Conservation (phyloP, 2,797 vertebrate species). For the Sternotherus odoratus region DNA sequence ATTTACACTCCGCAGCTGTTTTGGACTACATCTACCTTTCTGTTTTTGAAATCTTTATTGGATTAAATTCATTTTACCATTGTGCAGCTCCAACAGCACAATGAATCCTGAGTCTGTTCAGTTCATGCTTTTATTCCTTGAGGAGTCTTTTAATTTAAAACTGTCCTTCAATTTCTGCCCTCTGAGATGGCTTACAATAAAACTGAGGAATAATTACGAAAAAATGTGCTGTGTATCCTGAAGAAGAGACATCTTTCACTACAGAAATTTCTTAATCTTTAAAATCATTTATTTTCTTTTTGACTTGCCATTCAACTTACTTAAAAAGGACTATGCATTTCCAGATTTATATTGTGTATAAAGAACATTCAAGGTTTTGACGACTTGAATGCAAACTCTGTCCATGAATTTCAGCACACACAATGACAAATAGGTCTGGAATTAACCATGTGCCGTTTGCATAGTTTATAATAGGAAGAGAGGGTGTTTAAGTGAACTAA, state of each 20-base stretch:
- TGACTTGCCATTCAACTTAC: neutral
- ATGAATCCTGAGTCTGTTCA: neutral
- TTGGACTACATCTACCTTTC: neutral
- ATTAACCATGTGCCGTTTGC: neutral
- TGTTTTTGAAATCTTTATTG: neutral
- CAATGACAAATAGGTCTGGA: neutral
- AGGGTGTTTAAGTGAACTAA: neutral
- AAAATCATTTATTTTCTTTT: slow-evolving; percentile 19
- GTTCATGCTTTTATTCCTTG: neutral
- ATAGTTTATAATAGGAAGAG: neutral
- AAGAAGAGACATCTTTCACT: neutral
- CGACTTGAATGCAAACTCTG: slow-evolving; percentile 15
- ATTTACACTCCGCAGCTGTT: neutral
- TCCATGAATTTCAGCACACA: neutral
- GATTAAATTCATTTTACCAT: neutral
- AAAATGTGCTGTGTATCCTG: neutral
- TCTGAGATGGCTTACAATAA: neutral
- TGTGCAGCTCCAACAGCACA: neutral
- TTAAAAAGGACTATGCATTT: neutral
- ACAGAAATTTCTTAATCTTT: neutral
- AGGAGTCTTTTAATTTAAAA: slow-evolving; percentile 16
- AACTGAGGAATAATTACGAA: neutral
- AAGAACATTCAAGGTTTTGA: slow-evolving; percentile 10
- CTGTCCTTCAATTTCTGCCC: neutral
- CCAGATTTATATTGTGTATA: neutral